Percentiles rank a stretch among this genome's conserved stretches.
These are phyloP conservation scores for Microtus oregoni DNA, from an alignment of 2,113 vertebrate genomes.

Conservation along the genomic window DNA sequence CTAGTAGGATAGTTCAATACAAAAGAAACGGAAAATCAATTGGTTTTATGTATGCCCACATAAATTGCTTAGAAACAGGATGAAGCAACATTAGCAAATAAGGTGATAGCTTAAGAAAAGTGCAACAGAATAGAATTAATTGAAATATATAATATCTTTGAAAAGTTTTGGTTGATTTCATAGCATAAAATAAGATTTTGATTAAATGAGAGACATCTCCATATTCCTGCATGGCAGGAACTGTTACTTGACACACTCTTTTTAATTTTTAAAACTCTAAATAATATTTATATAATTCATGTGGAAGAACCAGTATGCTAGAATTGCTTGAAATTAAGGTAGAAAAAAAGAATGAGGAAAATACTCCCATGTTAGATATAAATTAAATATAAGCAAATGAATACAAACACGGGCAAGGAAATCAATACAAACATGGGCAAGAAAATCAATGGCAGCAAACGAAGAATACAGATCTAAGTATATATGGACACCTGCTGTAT, in stretches of 20 bases:
- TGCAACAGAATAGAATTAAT: not conserved
- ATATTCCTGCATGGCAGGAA: not conserved
- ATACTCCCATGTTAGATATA: not conserved
- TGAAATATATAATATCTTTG: not conserved
- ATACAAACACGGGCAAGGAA: not conserved
- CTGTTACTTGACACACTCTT: not conserved
- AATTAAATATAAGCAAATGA: not conserved
- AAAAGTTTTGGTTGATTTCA: not conserved
- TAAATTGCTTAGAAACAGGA: not conserved
- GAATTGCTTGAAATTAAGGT: not conserved
- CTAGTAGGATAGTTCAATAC: not conserved
- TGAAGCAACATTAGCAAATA: not conserved
- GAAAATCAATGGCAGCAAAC: not conserved
- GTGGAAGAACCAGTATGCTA: not conserved
- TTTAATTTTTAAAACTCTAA: not conserved
- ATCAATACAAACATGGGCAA: not conserved
- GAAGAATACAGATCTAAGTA: not conserved
- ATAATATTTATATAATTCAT: slow-evolving; percentile 2
- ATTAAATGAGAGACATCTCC: not conserved
- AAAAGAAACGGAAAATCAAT: not conserved
- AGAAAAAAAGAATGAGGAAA: not conserved
- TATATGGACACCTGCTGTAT: not conserved
- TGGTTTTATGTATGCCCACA: not conserved
- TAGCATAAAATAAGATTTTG: not conserved
- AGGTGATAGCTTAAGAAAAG: not conserved